These are phyloP conservation scores for Alectoris magna DNA, from an alignment of 2,797 vertebrate genomes.

Conservation along the genomic window DNA sequence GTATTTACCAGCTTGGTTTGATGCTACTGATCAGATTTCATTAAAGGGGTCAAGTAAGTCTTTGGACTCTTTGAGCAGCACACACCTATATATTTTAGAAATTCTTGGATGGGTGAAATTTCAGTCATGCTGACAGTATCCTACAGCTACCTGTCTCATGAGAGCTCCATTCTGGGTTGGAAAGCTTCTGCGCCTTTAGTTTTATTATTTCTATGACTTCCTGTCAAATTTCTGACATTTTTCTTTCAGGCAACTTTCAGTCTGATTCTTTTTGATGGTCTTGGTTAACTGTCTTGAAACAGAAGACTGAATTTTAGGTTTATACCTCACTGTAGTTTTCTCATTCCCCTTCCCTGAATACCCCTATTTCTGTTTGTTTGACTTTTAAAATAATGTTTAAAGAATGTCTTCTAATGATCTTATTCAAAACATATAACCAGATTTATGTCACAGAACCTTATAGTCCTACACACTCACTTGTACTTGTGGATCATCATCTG, in stretches of 20 bases:
- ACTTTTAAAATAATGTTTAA: neutral
- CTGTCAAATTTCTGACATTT: neutral
- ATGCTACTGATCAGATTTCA: neutral
- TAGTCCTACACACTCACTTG: neutral
- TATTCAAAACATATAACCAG: neutral
- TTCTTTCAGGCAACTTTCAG: neutral
- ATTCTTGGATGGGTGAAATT: neutral
- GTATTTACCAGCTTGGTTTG: neutral
- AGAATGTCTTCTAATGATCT: neutral
- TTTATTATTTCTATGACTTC: neutral
- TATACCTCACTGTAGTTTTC: neutral
- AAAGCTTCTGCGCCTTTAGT: neutral
- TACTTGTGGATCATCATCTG: neutral
- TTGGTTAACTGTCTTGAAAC: neutral
- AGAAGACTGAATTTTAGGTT: neutral
- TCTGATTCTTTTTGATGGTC: neutral
- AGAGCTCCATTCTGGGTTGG: rapidly evolving
- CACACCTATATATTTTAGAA: neutral
- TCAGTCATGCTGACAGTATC: neutral
- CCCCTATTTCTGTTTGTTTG: neutral
- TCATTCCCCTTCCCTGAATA: neutral
- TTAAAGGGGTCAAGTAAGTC: neutral
- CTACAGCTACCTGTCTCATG: neutral
- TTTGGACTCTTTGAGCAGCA: neutral
- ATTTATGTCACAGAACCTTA: neutral